phyloP scores from a whole-genome alignment of 2,888 invertebrate genomes.

The Caenorhabditis angaria region DNA sequence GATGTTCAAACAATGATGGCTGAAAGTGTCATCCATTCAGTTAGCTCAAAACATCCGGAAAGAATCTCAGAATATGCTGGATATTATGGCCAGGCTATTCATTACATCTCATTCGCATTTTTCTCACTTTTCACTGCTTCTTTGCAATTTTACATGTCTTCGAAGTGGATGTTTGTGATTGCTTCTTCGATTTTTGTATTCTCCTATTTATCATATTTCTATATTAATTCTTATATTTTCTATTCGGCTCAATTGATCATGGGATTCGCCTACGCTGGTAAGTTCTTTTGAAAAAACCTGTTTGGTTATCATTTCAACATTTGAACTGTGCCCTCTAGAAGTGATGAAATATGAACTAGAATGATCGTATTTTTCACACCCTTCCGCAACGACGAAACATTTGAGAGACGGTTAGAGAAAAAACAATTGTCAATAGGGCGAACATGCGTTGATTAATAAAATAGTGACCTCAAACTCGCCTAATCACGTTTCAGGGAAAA shows the following conservation, averaged over 20 bases:
- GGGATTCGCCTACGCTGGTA: slow-evolving; percentile 48
- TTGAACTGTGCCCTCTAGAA: too few relatives aligned
- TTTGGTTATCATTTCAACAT: too few relatives aligned
- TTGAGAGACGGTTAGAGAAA: too few relatives aligned
- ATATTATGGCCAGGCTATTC: slow-evolving; percentile 51
- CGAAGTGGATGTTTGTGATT: slow-evolving; percentile 33
- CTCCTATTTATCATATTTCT: slow-evolving; percentile 38
- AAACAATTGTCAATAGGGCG: too few relatives aligned
- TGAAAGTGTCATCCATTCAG: slow-evolving; percentile 43
- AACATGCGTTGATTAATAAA: too few relatives aligned
- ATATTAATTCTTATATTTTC: slow-evolving; percentile 36
- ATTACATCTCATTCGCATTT: slow-evolving; percentile 45
- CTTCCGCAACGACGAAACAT: too few relatives aligned
- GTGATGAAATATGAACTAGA: too few relatives aligned
- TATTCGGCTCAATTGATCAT: slow-evolving; percentile 38
- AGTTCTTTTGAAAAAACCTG: too few relatives aligned
- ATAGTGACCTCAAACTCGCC: too few relatives aligned
- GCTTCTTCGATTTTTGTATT: slow-evolving; percentile 23
- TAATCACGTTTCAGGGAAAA: too few relatives aligned
- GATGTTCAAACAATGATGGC: slow-evolving; percentile 46
- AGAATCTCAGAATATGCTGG: slow-evolving; percentile 47
- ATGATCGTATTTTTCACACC: too few relatives aligned
- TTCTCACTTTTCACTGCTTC: slow-evolving; percentile 48
- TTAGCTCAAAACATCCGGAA: slow-evolving; percentile 32
- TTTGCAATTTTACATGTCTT: slow-evolving; percentile 38